phyloP scores from a whole-genome alignment of 2,888 invertebrate genomes.

The Perizoma flavofasciatum region DNA sequence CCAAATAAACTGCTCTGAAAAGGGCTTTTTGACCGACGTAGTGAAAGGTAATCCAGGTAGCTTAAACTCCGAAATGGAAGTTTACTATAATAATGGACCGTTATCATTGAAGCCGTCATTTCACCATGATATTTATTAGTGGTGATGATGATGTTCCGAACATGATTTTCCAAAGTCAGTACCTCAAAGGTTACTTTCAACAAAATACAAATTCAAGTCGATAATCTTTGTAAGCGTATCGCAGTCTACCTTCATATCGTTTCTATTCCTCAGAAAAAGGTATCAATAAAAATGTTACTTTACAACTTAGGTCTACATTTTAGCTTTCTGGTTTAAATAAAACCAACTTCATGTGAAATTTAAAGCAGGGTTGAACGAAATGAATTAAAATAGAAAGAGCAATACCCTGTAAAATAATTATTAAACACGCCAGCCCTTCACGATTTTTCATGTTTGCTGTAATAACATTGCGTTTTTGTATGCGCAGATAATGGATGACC shows the following conservation, averaged over 20 bases:
- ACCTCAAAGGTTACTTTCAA: background rate
- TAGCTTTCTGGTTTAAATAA: slow-evolving; percentile 12
- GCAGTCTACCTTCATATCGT: background rate
- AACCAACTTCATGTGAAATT: slow-evolving; percentile 20
- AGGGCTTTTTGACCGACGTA: too few relatives aligned
- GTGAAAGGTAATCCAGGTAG: too few relatives aligned
- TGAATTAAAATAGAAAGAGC: slow-evolving; percentile 40
- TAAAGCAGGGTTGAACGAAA: slow-evolving; percentile 38
- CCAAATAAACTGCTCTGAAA: too few relatives aligned
- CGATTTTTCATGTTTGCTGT: slow-evolving; percentile 37
- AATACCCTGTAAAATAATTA: slow-evolving; percentile 43
- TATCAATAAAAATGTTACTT: slow-evolving; percentile 9
- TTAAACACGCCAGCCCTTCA: slow-evolving; percentile 38
- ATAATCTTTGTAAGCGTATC: too few relatives aligned
- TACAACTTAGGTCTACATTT: slow-evolving; percentile 7
- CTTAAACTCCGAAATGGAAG: too few relatives aligned
- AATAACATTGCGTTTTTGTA: slow-evolving; percentile 40
- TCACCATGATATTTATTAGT: too few relatives aligned
- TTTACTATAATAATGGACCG: too few relatives aligned
- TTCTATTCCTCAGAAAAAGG: slow-evolving; percentile 5
- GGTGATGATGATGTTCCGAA: too few relatives aligned
- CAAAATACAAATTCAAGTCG: slow-evolving; percentile 10
- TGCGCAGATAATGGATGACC: slow-evolving; percentile 41
- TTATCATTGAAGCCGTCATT: too few relatives aligned
- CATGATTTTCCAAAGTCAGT: too few relatives aligned